These are phyloP conservation scores for Eupithecia subumbrata DNA, from an alignment of 2,888 invertebrate species.

Conservation along the genomic window DNA sequence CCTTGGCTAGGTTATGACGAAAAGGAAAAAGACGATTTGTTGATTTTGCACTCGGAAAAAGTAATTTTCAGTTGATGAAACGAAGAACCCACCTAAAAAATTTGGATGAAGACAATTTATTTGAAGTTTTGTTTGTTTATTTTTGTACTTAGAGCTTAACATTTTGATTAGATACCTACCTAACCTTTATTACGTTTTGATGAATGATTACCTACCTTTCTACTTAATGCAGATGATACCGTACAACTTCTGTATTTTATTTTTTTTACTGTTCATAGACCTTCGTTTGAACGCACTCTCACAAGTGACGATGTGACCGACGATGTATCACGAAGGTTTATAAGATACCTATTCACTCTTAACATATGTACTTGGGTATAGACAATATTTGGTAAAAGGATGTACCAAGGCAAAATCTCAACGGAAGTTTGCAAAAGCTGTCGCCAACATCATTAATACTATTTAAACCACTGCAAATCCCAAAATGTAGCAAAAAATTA, in stretches of 20 bases:
- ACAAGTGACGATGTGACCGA: too few relatives aligned
- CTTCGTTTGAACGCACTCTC: too few relatives aligned
- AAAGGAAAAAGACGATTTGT: not conserved
- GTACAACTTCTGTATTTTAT: not conserved
- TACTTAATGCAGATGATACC: not conserved
- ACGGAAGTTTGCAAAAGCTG: slow-evolving; percentile 24
- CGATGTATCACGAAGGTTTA: too few relatives aligned
- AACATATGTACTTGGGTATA: not conserved
- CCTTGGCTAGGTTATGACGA: not conserved
- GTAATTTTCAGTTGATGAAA: not conserved
- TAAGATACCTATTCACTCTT: too few relatives aligned
- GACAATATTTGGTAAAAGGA: not conserved
- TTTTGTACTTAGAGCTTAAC: not conserved
- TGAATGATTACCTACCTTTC: too few relatives aligned
- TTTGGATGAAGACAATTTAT: not conserved
- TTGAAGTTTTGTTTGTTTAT: not conserved
- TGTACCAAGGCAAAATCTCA: not conserved
- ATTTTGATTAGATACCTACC: too few relatives aligned
- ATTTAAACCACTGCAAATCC: slow-evolving; percentile 29
- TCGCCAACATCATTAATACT: slow-evolving; percentile 32
- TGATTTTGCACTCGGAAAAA: not conserved
- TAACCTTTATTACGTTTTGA: too few relatives aligned
- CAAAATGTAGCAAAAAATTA: slow-evolving; percentile 39
- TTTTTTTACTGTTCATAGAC: too few relatives aligned
- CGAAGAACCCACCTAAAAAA: not conserved